These are phyloP conservation scores for Sebastes minor DNA, from an alignment of 2,797 vertebrate species.

Conservation along the genomic window DNA sequence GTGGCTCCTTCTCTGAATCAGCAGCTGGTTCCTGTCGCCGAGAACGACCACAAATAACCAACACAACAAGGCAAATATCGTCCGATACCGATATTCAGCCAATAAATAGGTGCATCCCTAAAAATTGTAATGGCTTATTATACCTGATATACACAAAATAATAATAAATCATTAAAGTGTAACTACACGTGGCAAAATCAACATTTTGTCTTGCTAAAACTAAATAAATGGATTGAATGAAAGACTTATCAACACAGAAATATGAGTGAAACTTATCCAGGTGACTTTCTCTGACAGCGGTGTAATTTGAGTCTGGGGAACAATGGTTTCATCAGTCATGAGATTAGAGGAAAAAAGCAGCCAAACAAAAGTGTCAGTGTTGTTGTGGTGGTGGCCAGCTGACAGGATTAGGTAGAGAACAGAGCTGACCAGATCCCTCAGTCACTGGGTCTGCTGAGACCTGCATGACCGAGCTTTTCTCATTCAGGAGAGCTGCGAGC, in stretches of 20 bases:
- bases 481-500: not conserved
- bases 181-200: not conserved
- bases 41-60: too few relatives aligned
- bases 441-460: not conserved
- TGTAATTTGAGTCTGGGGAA: not conserved
- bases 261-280: not conserved
- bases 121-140: not conserved
- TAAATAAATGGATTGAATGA: not conserved
- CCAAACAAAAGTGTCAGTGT: conserved; percentile 51
- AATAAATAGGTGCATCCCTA: too few relatives aligned
- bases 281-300: not conserved
- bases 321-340: not conserved
- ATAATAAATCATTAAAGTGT: not conserved
- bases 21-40: too few relatives aligned
- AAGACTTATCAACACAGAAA: not conserved
- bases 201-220: not conserved
- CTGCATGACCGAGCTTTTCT: conserved; percentile 45
- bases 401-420: conserved; percentile 55
- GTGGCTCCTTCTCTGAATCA: too few relatives aligned
- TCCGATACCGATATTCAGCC: too few relatives aligned
- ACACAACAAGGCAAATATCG: too few relatives aligned
- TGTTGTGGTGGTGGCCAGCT: conserved; percentile 16
- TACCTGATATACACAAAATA: not conserved
- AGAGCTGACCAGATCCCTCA: conserved; percentile 10
- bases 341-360: conserved; percentile 7